These are phyloP conservation scores for Stenopsyche tienmushanensis DNA, from an alignment of 1,140 invertebrate genomes.

Conservation along the genomic window DNA sequence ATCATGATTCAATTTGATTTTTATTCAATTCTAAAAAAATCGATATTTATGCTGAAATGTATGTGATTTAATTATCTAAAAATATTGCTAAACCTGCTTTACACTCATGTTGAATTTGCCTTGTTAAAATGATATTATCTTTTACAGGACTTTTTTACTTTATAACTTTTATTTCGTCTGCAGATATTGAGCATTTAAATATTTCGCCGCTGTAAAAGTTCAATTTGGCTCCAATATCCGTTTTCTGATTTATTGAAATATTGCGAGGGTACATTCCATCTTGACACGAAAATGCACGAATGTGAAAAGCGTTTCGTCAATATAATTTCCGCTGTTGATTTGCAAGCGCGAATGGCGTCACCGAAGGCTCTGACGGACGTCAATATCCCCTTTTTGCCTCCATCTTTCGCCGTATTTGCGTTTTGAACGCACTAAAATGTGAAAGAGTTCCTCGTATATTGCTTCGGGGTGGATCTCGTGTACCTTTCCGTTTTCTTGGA, in stretches of 20 bases:
- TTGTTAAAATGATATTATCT: too few relatives aligned
- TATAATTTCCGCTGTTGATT: constrained; percentile 6
- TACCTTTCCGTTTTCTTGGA: constrained; percentile 1
- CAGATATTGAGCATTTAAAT: too few relatives aligned
- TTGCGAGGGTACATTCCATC: not conserved
- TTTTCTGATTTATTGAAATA: constrained; percentile 1
- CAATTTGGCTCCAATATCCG: not conserved
- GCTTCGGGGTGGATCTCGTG: not conserved
- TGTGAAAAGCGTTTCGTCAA: not conserved
- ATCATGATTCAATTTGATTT: too few relatives aligned
- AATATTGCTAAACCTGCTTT: too few relatives aligned
- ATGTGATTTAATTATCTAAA: too few relatives aligned
- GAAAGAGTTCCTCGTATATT: not conserved
- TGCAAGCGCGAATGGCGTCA: not conserved
- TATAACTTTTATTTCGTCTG: too few relatives aligned
- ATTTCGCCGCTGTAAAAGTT: too few relatives aligned
- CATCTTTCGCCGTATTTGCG: not conserved
- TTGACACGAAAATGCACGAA: not conserved
- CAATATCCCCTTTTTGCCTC: not conserved
- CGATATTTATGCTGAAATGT: too few relatives aligned
- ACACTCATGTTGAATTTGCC: too few relatives aligned
- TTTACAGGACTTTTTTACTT: too few relatives aligned
- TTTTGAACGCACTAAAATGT: not conserved
- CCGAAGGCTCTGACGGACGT: not conserved
- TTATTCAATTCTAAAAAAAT: too few relatives aligned